A percentile compares a stretch with the other conserved stretches of the same genome.
Conservation (phyloP, 2,113 vertebrate species). For the Syngnathus scovelli region DNA sequence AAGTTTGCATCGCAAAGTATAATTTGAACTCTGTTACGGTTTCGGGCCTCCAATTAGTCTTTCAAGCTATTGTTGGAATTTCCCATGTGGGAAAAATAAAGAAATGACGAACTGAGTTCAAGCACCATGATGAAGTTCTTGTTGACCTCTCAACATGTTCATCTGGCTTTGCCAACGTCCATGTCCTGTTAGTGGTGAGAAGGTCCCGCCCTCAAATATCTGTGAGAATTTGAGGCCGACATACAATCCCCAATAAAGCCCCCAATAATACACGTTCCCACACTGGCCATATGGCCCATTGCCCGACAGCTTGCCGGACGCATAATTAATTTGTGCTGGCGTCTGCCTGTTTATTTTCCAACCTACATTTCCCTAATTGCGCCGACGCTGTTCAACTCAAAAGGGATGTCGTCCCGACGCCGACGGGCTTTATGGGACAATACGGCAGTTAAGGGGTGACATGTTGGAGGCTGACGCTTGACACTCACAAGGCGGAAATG, state of each 20-base stretch:
- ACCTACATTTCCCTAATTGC: conserved; percentile 77
- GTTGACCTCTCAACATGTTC: background rate
- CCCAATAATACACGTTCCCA: conserved; percentile 53
- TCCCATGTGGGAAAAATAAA: background rate
- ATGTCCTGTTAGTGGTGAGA: conserved; percentile 18
- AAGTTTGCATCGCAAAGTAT: background rate
- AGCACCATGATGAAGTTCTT: background rate
- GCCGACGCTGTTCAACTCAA: conserved; percentile 70
- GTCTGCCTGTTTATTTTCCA: conserved; percentile 76
- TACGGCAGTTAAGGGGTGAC: conserved; percentile 31
- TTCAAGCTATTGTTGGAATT: background rate
- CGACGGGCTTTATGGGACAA: conserved; percentile 41
- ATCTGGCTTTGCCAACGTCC: conserved; percentile 17
- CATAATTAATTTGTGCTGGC: conserved; percentile 75
- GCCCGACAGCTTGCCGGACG: conserved; percentile 74
- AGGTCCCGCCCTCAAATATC: conserved; percentile 47
- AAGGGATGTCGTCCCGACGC: conserved; percentile 60
- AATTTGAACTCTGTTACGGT: background rate
- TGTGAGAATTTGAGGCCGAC: conserved; percentile 53
- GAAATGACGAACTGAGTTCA: too few relatives aligned
- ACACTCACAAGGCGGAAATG: background rate
- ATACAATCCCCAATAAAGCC: background rate
- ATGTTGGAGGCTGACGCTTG: background rate
- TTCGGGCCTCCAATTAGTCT: background rate
- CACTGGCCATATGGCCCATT: conserved; percentile 69